Evolutionary conservation across 1,140 invertebrate genomes (phyloP), one percentile per base, ranked within the genome.

Genomic region (Papilio aristodemus): DNA sequence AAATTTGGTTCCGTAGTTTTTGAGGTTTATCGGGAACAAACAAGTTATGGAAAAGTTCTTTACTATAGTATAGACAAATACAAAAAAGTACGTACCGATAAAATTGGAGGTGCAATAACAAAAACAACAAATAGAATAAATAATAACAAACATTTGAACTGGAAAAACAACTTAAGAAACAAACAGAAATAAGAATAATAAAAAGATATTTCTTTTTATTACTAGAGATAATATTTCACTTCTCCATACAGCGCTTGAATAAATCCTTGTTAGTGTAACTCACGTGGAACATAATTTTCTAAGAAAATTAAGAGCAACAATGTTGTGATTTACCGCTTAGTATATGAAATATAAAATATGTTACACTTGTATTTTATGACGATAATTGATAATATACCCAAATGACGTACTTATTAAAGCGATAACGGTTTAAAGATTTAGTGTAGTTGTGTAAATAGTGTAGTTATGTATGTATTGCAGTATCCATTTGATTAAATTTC

Each of bases 241-340:
- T 54, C 19, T 10, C 46, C 46, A 54, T 19, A 54, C 46, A 54
- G 19, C 46, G 17, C 19, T 10, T 54, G 46, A 54, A 25, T 54
- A 54, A 54, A 54, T 54, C 46, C 46, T 54, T 54, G 46, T 54
- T 54, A 54, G 46, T 50, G 13, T 25, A 54, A 54, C 46, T 54
- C 22, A 54, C 46, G 46, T 54, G 46, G 19, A 54, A 54, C 46
- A 54, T 54, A 54, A 54, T 54, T 54, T 54, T 54, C 46, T 54
- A 54, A 54, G 46, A 54, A 54, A 54, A 54, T 54, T 22, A 54
- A 54, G 46, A 54, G 46, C 46, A 54, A 54, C 46, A 54, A 17
- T 19, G 46, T 54, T 54, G 46, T 54, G 17, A 54, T 54, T 54
- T 54, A 54, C 22, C 22, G 10, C 46, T 25, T 22, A 17, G 19